These are phyloP conservation scores for Ctenomys sociabilis DNA, from an alignment of 2,113 vertebrate species.

Conservation along the genomic window DNA sequence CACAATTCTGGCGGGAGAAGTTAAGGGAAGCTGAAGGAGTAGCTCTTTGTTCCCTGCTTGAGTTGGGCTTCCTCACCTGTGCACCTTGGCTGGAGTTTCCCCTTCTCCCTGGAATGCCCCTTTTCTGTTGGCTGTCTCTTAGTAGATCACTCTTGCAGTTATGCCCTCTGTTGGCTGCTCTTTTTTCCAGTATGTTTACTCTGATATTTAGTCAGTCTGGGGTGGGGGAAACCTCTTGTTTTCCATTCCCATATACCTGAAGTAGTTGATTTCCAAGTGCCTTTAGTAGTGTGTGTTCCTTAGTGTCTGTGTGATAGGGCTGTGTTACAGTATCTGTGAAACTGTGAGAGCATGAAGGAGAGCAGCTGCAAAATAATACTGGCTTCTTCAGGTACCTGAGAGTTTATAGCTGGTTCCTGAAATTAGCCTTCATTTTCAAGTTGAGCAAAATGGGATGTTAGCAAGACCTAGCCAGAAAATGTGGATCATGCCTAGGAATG, in stretches of 20 bases:
- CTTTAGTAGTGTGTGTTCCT: neutral
- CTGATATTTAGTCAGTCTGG: neutral
- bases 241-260: neutral
- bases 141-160: neutral
- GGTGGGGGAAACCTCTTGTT: neutral
- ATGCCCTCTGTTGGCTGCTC: neutral
- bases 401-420: neutral
- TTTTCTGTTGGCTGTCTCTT: neutral
- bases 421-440: neutral
- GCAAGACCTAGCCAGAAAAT: neutral
- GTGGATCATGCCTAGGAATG: neutral
- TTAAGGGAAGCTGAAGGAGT: neutral
- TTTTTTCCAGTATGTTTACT: neutral
- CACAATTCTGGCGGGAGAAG: neutral
- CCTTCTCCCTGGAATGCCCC: neutral
- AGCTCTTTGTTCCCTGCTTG: neutral
- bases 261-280: neutral
- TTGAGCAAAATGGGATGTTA: neutral
- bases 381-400: neutral
- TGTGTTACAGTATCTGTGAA: neutral
- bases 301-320: neutral
- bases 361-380: neutral
- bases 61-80: neutral
- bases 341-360: neutral
- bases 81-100: neutral